These are phyloP conservation scores for Wiebesia pumilae DNA, from an alignment of 1,140 invertebrate genomes.

Conservation along the genomic window DNA sequence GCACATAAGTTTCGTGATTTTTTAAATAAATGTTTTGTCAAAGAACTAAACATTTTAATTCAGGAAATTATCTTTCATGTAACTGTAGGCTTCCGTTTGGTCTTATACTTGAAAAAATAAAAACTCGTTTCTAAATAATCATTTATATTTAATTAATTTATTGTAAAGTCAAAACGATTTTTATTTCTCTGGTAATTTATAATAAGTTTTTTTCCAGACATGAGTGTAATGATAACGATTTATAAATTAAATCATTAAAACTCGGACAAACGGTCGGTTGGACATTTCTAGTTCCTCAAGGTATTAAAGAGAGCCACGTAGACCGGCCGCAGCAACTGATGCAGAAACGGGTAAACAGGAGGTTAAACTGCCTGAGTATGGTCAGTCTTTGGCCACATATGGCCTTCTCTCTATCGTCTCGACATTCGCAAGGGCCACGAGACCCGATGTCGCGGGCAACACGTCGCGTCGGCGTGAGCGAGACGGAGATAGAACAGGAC, in stretches of 20 bases:
- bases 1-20: slow-evolving; percentile 16
- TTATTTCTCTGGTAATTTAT: not conserved
- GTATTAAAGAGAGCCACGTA: not conserved
- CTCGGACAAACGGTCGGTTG: not conserved
- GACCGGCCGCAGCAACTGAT: too few relatives aligned
- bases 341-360: too few relatives aligned
- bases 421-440: too few relatives aligned
- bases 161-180: too few relatives aligned
- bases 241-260: not conserved
- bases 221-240: not conserved
- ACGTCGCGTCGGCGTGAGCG: not conserved
- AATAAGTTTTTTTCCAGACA: not conserved
- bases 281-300: not conserved
- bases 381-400: not conserved
- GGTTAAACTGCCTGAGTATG: too few relatives aligned
- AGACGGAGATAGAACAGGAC: not conserved
- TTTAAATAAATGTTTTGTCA: slow-evolving; percentile 52
- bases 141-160: too few relatives aligned
- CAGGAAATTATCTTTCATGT: not conserved
- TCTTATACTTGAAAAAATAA: too few relatives aligned
- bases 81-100: not conserved
- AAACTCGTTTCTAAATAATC: too few relatives aligned
- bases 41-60: not conserved
- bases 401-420: not conserved
- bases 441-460: not conserved